A percentile compares a stretch with the other conserved stretches of the same genome.
These are phyloP conservation scores for Sarcophaga caerulescens DNA, from an alignment of 2,888 invertebrate genomes.

Conservation along the genomic window DNA sequence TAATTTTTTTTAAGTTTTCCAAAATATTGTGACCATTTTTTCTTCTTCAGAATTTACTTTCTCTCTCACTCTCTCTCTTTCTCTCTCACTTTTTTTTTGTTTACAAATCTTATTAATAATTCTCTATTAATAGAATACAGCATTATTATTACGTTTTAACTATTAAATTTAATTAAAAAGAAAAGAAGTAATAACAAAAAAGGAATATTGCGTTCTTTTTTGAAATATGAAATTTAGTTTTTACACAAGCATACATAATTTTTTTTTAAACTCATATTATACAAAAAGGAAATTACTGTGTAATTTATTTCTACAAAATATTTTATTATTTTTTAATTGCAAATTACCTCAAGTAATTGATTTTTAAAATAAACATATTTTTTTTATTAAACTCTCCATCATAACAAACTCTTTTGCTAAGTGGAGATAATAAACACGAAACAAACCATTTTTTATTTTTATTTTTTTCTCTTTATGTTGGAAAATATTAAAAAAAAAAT, in stretches of 20 bases:
- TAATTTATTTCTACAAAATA: constrained; percentile 63
- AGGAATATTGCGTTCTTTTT: constrained; percentile 5
- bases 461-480: constrained; percentile 6
- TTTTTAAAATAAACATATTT: constrained; percentile 42
- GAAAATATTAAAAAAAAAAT: not conserved
- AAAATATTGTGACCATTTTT: not conserved
- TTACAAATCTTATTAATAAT: constrained; percentile 19
- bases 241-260: constrained; percentile 37
- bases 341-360: constrained; percentile 62
- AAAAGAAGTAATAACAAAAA: constrained; percentile 4
- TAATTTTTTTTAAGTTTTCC: not conserved
- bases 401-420: constrained; percentile 16
- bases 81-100: constrained; percentile 27
- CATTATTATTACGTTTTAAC: constrained; percentile 25
- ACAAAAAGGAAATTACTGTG: constrained; percentile 61
- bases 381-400: constrained; percentile 27
- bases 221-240: constrained; percentile 47
- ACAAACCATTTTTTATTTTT: no score
- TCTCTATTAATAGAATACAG: constrained; percentile 8
- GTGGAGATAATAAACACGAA: constrained; percentile 17
- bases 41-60: not conserved
- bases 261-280: constrained; percentile 49
- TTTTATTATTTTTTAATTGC: constrained; percentile 48
- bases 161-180: constrained; percentile 19
- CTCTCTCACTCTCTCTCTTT: not conserved